Base-by-base conservation (phyloP, 2,888 invertebrate genomes). In the Alitta virens region DNA sequence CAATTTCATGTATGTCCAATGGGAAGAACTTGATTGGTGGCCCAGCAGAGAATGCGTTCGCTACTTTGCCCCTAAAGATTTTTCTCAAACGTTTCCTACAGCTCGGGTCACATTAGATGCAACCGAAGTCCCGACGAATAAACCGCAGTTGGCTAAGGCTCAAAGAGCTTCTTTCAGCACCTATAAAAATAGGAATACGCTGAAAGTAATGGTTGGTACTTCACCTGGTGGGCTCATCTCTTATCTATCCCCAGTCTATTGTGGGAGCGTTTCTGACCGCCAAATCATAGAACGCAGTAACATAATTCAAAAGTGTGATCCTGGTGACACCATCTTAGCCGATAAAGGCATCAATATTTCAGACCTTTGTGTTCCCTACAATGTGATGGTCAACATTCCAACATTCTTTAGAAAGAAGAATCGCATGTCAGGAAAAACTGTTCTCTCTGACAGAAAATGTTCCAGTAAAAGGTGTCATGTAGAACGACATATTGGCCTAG, bases 131-230 rank as follows among this genome's bases (percentile, higher is more conserved):
- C 60, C 55, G 7, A 60, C 43, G 18, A 24, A 60, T n/a, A 60
- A 56, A 24, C 55, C 33, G 12, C 7, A 33, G 12, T 7, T 5
- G 12, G 33, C 33, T 33, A 5, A 7, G 7, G 5, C 46, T 18
- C 16, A n/a, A 27, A 7, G 5, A 1, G 25, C 21, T 12, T 55
- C 55, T 1, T 60, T 24, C 23, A 55, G 55, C 2, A 55, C 16
- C 52, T 60, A 60, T 38, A 60, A 60, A 40, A 18, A 42, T 18
- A 38, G 24, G 14, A 60, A 60, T 40, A 60, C 55, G 14, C 16
- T 56, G 14, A 60, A 56, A 23, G 16, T 56, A 5, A 50, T 62
- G 27, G 49, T 49, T 18, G 56, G 60, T 2, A 53, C 38, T 24
- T 26, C 27, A n/a, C 56, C 56, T 23, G 33, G 56, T 9, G 56